Evolutionary conservation across 2,113 vertebrate genomes (phyloP), one percentile per base, ranked within the genome.

Genomic region (Cariama cristata): DNA sequence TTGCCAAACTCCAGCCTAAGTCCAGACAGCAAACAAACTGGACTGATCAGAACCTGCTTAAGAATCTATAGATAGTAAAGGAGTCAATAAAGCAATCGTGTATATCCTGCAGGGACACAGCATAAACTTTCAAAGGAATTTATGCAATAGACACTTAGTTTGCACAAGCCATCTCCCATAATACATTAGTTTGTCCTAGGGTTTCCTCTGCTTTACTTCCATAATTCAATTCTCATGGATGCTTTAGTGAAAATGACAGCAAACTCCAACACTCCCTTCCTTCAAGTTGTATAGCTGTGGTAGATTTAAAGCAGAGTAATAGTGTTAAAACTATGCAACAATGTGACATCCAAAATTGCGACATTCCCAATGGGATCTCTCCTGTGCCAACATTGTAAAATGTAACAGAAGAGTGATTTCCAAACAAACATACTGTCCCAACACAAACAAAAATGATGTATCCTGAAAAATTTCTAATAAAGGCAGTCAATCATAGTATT

Each of bases 321-420:
- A 49, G 30, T 4, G 9, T 27, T 45, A 50, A 53, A 86, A 45
- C 35, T 40, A 24, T 15, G 33, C 33, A 79, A 64, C 33, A 79
- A 13, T 1, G 20, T 1, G 1, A 20, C 33, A 12, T 23, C 33
- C 27, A 33, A 44, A 80, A 77, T 2, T 19, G 35, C 0, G 0
- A 66, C 63, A 69, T 35, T 80, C 50, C 63, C 19, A 22, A 8
- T 6, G 32, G 59, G n/a, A 80, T 44, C 33, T 44, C 28, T 27
- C 33, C 14, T 33, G 35, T 44, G 55, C 90, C 90, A 95, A 49
- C 50, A 58, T 1, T 75, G 38, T 84, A 66, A 77, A 77, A 73
- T 0, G 0, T 38, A 82, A 81, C 33, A 82, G 67, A 93, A 84
- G 35, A 58, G 67, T 10, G 2, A 40, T 40, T 92, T 91, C 53